These are phyloP conservation scores for Luffia ferchaultella DNA, from an alignment of 2,888 invertebrate species.

Conservation along the genomic window DNA sequence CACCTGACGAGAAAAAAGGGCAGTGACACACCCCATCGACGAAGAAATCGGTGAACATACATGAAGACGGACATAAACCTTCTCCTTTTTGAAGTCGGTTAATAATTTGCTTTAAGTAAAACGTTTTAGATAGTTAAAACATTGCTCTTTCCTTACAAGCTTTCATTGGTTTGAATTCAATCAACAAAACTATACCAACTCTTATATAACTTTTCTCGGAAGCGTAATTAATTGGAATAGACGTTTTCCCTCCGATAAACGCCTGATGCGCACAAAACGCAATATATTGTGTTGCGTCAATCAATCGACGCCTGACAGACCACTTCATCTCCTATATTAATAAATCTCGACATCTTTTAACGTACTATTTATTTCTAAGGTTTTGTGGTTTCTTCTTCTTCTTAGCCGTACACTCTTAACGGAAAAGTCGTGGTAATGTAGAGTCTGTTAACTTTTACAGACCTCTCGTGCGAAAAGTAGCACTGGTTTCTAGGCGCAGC, in stretches of 20 bases:
- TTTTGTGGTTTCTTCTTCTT: neutral
- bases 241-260: neutral
- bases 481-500: too few species aligned
- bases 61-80: too few species aligned
- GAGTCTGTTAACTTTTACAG: neutral
- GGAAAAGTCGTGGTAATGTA: too few species aligned
- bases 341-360: neutral
- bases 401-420: neutral
- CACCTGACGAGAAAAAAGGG: neutral
- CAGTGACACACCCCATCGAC: neutral
- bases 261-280: neutral
- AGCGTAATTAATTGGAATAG: neutral
- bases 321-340: neutral
- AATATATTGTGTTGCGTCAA: neutral
- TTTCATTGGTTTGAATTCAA: neutral
- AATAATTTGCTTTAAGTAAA: neutral
- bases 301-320: neutral
- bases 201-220: neutral
- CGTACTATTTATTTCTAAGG: neutral
- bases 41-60: too few species aligned
- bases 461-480: neutral
- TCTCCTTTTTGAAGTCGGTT: too few species aligned
- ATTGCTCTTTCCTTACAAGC: neutral
- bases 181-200: too few species aligned
- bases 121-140: neutral